A percentile compares a stretch with the other conserved stretches of the same genome.
These are phyloP conservation scores for Spisula solida DNA, from an alignment of 2,888 invertebrate species.

Conservation along the genomic window DNA sequence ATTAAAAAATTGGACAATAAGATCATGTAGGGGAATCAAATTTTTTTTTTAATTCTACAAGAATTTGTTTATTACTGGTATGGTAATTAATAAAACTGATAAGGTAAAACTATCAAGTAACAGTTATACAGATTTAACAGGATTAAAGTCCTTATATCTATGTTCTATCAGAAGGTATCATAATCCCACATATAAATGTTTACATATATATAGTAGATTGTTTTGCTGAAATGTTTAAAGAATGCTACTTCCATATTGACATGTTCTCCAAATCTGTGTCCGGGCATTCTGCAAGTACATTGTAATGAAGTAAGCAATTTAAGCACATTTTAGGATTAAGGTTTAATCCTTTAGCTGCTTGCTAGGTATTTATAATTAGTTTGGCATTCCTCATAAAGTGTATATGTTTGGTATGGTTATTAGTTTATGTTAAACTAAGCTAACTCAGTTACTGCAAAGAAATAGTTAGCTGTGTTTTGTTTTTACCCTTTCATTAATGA, in stretches of 20 bases:
- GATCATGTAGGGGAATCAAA: too few relatives aligned
- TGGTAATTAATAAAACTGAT: too few relatives aligned
- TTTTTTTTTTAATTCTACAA: too few relatives aligned
- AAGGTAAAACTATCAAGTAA: too few relatives aligned
- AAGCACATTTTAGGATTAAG: slow-evolving; percentile 7
- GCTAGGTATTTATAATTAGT: not conserved
- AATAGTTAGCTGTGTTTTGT: too few relatives aligned
- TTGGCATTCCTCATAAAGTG: not conserved
- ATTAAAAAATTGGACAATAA: too few relatives aligned
- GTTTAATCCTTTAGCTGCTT: not conserved
- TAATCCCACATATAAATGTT: not conserved
- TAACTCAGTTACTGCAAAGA: not conserved
- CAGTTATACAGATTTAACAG: not conserved
- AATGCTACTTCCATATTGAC: not conserved
- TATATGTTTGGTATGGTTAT: not conserved
- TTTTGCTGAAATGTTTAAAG: not conserved
- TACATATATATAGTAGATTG: not conserved
- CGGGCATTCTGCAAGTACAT: not conserved
- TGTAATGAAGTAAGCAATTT: not conserved
- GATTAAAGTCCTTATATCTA: not conserved
- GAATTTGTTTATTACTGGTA: too few relatives aligned
- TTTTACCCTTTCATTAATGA: too few relatives aligned
- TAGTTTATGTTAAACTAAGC: not conserved
- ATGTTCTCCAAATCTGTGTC: not conserved
- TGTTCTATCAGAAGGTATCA: not conserved